A percentile compares a stretch with the other conserved stretches of the same genome.
These are phyloP conservation scores for Neocrepidodera transversa DNA, from an alignment of 2,888 invertebrate genomes.

Conservation along the genomic window DNA sequence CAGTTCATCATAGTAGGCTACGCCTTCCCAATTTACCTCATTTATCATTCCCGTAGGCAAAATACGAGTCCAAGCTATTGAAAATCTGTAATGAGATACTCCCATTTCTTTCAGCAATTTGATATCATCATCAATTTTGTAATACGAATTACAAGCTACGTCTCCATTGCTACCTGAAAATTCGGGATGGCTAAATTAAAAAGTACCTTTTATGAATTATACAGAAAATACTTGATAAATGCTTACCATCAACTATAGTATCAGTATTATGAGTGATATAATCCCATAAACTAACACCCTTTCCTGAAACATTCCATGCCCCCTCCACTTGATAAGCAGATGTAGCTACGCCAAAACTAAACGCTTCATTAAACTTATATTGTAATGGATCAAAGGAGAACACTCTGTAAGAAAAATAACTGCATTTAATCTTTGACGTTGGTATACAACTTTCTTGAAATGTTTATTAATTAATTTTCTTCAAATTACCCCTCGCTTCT, in stretches of 20 bases:
- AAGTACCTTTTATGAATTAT: no score
- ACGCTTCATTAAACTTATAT: slow-evolving; percentile 31
- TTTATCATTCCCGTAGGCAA: slow-evolving; percentile 73
- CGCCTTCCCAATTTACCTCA: slow-evolving; percentile 71
- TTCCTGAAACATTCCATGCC: slow-evolving; percentile 56
- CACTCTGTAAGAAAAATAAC: no score
- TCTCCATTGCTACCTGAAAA: slow-evolving; percentile 64
- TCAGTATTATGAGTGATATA: slow-evolving; percentile 64
- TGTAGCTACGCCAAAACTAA: slow-evolving; percentile 38
- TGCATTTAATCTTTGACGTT: no score
- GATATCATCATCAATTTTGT: slow-evolving; percentile 67
- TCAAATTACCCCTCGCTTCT: no score
- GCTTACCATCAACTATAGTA: slow-evolving; percentile 53
- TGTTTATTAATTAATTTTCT: no score
- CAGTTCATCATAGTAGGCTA: slow-evolving; percentile 78
- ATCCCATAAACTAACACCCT: slow-evolving; percentile 74
- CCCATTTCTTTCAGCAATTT: slow-evolving; percentile 64
- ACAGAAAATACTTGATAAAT: slow-evolving; percentile 44
- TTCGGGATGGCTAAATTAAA: no score
- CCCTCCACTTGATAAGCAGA: slow-evolving; percentile 47
- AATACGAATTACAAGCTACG: slow-evolving; percentile 73
- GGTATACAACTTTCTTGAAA: no score
- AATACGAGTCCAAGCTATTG: slow-evolving; percentile 69
- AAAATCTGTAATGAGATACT: slow-evolving; percentile 66
- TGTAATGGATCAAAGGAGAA: background rate